Evolutionary conservation across 2,113 vertebrate species (phyloP), one percentile per base, ranked within the genome.

Genomic region (Peromyscus leucopus): DNA sequence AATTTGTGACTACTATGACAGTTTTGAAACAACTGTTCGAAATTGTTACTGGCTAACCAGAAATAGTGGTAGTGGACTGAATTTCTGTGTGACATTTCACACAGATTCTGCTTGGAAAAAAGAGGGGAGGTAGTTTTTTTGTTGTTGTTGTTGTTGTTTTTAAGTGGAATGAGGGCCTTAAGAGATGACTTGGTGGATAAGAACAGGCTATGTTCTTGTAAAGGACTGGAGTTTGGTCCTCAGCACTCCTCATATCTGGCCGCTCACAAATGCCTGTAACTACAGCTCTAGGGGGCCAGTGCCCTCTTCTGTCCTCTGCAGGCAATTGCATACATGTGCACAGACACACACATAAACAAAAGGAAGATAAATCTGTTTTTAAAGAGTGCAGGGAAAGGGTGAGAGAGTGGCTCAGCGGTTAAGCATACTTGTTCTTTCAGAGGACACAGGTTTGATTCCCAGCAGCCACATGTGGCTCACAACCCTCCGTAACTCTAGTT

Each of bases 31-130:
- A 95, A 89, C 92, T 33, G 72, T 11, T 46, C 19, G 67, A 39
- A 95, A 67, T 96, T 91, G 24, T 95, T 51, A 88, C 83, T 95
- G n/a, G 36, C 93, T 97, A 11, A 75, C 33, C 65, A 96, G n/a
- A 96, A 85, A 71, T 94, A 75, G 9, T 88, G 83, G 31, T 91
- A 88, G 26, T 93, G 15, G 94, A 90, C 42, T 88, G 57, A 92
- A 72, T 93, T 92, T 95, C 42, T 96, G 6, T 21, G 36, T 89
- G 36, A 61, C 13, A 39, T 93, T 83, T 82, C 78, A 75, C 46
- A 48, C 46, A 93, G 91, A 90, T 24, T 88, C 4, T 79, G 0
- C 91, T 96, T 59, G 94, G 91, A 82, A 88, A 51, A 8, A 63
- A 1, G 46, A 5, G 74, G 74, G 42, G 36, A 72, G 74, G 24